A percentile compares a stretch with the other conserved stretches of the same genome.
phyloP scores from a whole-genome alignment of 2,888 invertebrate species.

The Yponomeuta evonymella region DNA sequence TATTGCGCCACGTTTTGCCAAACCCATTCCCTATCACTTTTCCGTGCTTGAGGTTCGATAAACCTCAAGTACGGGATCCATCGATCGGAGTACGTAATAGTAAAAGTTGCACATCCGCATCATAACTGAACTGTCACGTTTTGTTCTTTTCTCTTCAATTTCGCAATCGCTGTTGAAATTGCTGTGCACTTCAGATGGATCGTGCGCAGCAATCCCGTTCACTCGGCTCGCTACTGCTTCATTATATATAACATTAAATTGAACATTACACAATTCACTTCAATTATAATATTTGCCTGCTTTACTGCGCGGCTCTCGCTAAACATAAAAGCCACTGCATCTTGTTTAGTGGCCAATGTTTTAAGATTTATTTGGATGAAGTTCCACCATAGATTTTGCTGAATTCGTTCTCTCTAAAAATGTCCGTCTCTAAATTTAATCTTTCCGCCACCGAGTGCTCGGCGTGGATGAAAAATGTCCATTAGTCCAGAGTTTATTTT shows the following conservation, averaged over 20 bases:
- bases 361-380: neutral
- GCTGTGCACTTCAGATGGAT: conserved; percentile 44
- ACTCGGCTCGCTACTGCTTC: conserved; percentile 10
- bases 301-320: neutral
- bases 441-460: conserved; percentile 44
- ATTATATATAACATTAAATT: conserved; percentile 12
- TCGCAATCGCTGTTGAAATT: conserved; percentile 47
- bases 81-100: conserved; percentile 28
- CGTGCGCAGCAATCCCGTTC: conserved; percentile 43
- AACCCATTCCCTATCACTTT: no score
- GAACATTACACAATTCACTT: conserved; percentile 6
- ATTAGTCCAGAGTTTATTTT: conserved; percentile 63
- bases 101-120: conserved; percentile 58
- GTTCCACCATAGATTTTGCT: conserved; percentile 27
- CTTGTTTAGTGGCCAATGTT: neutral
- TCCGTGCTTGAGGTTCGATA: no score
- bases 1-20: conserved; percentile 13
- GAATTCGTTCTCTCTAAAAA: conserved; percentile 53
- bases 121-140: conserved; percentile 70
- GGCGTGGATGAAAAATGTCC: conserved; percentile 58
- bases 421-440: conserved; percentile 59
- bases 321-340: neutral
- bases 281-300: conserved; percentile 1
- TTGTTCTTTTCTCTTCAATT: conserved; percentile 41
- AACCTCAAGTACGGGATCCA: neutral